Percentiles rank a stretch among this genome's conserved stretches.
These are phyloP conservation scores for Hippocampus kuda DNA, from an alignment of 2,797 vertebrate genomes.

Conservation along the genomic window DNA sequence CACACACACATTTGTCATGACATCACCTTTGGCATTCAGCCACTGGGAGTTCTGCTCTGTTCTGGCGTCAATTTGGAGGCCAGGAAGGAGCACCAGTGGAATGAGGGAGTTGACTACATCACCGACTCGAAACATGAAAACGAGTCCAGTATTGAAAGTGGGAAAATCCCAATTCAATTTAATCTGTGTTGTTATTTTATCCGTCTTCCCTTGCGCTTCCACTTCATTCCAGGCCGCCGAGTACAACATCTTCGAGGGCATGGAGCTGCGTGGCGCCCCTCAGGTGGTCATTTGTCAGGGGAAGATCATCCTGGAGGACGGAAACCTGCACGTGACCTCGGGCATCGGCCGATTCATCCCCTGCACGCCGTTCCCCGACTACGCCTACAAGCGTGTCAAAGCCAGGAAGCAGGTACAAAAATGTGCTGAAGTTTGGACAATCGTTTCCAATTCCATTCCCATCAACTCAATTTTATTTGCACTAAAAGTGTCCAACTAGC, in stretches of 20 bases:
- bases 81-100: constrained; percentile 47
- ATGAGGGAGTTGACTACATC: constrained; percentile 32
- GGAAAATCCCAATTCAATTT: constrained; percentile 1
- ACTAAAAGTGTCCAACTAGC: too few relatives aligned
- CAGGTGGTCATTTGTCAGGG: constrained; percentile 91
- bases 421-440: too few relatives aligned
- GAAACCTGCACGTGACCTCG: constrained; percentile 78
- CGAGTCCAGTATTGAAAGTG: background rate
- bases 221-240: constrained; percentile 74
- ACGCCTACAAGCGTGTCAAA: constrained; percentile 93
- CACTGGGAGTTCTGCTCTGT: constrained; percentile 55
- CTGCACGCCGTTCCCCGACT: constrained; percentile 85
- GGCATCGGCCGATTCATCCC: constrained; percentile 89
- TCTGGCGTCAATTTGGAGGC: constrained; percentile 53
- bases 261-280: constrained; percentile 88
- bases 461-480: too few relatives aligned
- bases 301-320: constrained; percentile 90
- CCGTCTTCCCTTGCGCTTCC: background rate
- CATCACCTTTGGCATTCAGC: constrained; percentile 61
- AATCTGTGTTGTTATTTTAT: background rate
- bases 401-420: constrained; percentile 92
- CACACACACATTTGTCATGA: constrained; percentile 45
- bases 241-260: constrained; percentile 95
- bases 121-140: constrained; percentile 33
- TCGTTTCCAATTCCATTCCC: too few relatives aligned